A percentile compares a stretch with the other conserved stretches of the same genome.
Evolutionary conservation across 2,888 invertebrate species (phyloP).

Genomic region (Ormyrus nitidulus): DNA sequence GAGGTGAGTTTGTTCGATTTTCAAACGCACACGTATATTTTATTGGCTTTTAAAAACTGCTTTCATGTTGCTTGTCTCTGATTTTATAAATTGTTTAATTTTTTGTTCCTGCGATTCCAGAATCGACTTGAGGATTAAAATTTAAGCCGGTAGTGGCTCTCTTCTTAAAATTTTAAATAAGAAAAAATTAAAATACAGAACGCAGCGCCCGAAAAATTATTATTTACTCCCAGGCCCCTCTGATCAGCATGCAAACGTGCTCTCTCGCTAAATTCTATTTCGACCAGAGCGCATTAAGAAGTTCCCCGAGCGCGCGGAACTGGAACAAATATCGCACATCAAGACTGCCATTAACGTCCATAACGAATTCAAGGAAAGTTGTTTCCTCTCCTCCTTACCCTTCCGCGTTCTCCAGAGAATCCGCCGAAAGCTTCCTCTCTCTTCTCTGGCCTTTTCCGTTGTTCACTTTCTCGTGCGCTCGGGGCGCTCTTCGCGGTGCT

Average conservation of each 20-base stretch:
- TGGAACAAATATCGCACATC: slow-evolving; percentile 47
- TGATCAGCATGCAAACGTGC: slow-evolving; percentile 43
- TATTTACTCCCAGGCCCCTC: slow-evolving; percentile 19
- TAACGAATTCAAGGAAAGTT: slow-evolving; percentile 53
- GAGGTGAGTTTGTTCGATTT: too few species aligned
- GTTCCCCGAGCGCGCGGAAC: slow-evolving; percentile 15
- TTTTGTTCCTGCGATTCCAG: too few species aligned
- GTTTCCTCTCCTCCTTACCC: background rate
- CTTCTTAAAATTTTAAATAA: too few species aligned
- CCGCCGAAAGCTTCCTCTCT: background rate
- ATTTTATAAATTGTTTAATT: too few species aligned
- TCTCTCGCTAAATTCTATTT: slow-evolving; percentile 39
- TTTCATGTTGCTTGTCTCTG: too few species aligned
- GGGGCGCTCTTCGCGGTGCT: background rate
- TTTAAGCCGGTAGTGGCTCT: too few species aligned
- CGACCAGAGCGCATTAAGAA: slow-evolving; percentile 24
- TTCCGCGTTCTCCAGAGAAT: slow-evolving; percentile 41
- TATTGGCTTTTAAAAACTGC: too few species aligned
- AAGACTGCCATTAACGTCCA: slow-evolving; percentile 39
- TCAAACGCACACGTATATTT: too few species aligned
- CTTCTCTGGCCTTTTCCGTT: background rate
- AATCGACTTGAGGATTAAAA: too few species aligned
- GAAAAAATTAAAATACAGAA: too few species aligned
- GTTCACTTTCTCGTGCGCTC: background rate
- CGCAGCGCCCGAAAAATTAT: background rate